Evolutionary conservation across 2,888 invertebrate genomes (phyloP).

Genomic region (Pseudococcus jackbeardsleyi): DNA sequence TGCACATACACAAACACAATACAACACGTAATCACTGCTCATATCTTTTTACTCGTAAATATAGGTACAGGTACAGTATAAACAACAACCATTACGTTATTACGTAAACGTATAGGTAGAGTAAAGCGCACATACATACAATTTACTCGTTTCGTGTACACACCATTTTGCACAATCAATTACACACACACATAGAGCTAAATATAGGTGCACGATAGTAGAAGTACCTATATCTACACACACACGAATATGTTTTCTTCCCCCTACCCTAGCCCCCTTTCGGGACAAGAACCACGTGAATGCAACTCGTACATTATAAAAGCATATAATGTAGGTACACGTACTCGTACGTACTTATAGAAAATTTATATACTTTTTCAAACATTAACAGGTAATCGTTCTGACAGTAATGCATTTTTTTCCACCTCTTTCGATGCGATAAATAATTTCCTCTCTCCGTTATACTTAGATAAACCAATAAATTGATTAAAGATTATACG

Average conservation of each 20-base stretch:
- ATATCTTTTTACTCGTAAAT: conserved; percentile 5
- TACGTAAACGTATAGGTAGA: not conserved
- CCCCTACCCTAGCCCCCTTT: not conserved
- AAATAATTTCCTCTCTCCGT: conserved; percentile 2
- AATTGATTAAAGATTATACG: conserved; percentile 51
- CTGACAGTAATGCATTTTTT: conserved; percentile 35
- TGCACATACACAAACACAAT: not conserved
- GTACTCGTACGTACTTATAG: not conserved
- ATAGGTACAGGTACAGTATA: not conserved
- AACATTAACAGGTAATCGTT: conserved; percentile 40
- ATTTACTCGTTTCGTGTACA: conserved; percentile 25
- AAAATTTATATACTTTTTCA: conserved; percentile 37
- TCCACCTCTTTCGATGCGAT: not conserved
- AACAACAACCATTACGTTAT: conserved; percentile 12
- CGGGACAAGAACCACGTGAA: not conserved
- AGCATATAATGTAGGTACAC: not conserved
- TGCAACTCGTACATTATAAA: not conserved
- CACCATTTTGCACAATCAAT: conserved; percentile 36
- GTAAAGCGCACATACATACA: not conserved
- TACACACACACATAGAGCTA: not conserved
- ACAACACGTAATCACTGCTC: conserved; percentile 11
- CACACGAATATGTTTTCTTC: not conserved
- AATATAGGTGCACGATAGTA: not conserved
- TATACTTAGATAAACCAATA: conserved; percentile 27
- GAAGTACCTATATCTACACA: not conserved